These are phyloP conservation scores for Tuta absoluta DNA, from an alignment of 2,888 invertebrate species.

Conservation along the genomic window DNA sequence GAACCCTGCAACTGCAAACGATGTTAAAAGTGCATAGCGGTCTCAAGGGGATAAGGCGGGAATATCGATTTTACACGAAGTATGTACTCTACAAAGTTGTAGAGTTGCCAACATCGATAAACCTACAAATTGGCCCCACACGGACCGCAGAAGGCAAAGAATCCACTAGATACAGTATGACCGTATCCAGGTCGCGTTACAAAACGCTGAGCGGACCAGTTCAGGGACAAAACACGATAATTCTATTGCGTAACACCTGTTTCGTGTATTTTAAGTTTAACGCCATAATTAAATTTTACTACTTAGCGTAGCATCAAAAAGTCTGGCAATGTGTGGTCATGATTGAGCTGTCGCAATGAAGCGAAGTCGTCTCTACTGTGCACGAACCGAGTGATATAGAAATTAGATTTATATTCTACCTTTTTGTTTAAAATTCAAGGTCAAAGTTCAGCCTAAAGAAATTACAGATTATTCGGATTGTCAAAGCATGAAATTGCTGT, in stretches of 20 bases:
- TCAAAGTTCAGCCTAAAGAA: neutral
- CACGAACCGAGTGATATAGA: neutral
- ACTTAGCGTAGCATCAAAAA: constrained; percentile 21
- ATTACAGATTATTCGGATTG: neutral
- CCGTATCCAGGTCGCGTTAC: constrained; percentile 70
- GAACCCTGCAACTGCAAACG: neutral
- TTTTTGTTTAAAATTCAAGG: neutral
- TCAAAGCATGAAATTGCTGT: constrained; percentile 3
- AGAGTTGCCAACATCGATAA: constrained; percentile 14
- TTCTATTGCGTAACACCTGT: constrained; percentile 63
- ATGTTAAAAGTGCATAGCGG: neutral
- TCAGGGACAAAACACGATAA: constrained; percentile 69
- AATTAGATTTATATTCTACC: neutral
- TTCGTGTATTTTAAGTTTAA: constrained; percentile 37
- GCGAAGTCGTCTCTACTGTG: neutral
- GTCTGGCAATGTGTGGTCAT: constrained; percentile 8
- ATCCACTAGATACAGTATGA: constrained; percentile 44
- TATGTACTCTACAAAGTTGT: constrained; percentile 33
- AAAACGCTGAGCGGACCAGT: constrained; percentile 69
- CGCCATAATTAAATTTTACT: constrained; percentile 22
- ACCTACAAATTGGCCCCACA: neutral
- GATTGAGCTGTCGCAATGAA: neutral
- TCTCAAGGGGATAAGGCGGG: constrained; percentile 26
- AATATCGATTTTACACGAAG: constrained; percentile 43
- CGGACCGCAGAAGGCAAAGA: neutral